Evolutionary conservation across 2,113 vertebrate genomes (phyloP).

Genomic region (Takifugu flavidus): DNA sequence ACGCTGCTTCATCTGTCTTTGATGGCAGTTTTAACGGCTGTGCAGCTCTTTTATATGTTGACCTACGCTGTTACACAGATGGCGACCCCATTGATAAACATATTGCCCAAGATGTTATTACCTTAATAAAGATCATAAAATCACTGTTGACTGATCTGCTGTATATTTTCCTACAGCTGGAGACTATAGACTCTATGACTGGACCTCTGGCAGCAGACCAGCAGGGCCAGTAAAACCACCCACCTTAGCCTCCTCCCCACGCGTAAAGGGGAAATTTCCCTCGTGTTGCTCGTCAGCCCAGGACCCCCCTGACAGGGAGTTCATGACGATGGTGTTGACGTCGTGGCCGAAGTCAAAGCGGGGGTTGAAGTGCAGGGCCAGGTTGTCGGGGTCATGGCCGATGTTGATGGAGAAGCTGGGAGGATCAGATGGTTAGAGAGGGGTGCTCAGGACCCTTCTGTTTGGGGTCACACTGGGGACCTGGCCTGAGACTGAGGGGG

Average conservation of each 20-base stretch:
- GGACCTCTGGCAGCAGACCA: neutral
- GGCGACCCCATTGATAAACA: neutral
- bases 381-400: conserved; percentile 58
- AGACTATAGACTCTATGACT: no score
- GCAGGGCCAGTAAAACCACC: neutral
- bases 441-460: neutral
- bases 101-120: neutral
- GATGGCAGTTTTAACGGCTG: neutral
- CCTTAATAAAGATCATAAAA: neutral
- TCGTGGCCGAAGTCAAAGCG: conserved; percentile 49
- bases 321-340: conserved; percentile 54
- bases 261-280: conserved; percentile 57
- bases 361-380: conserved; percentile 76
- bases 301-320: conserved; percentile 55
- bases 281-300: conserved; percentile 57
- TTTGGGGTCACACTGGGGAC: neutral
- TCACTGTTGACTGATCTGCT: neutral
- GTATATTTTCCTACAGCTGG: neutral
- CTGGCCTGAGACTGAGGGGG: no score
- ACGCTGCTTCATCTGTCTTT: no score
- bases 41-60: neutral
- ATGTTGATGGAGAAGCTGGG: conserved; percentile 59
- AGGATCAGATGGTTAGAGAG: neutral
- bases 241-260: conserved; percentile 73
- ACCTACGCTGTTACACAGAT: neutral